Evolutionary conservation across 2,888 invertebrate genomes (phyloP).

Genomic region (Napeogenes inachia): DNA sequence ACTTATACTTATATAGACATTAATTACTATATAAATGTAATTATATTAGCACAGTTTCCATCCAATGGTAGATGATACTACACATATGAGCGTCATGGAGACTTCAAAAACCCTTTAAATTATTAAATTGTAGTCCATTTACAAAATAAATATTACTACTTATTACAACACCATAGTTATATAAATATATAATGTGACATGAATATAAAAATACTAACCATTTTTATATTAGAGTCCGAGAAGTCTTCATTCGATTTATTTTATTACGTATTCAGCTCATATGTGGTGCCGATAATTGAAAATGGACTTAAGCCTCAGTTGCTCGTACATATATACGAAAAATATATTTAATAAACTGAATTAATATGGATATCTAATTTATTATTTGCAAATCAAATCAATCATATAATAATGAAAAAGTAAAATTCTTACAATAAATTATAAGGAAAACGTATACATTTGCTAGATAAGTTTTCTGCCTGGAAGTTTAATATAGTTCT

Average conservation of each 20-base stretch:
- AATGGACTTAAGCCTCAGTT: constrained; percentile 17
- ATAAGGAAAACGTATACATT: constrained; percentile 20
- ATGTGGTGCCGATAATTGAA: constrained; percentile 17
- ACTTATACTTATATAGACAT: too few relatives aligned
- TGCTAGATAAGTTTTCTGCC: constrained; percentile 33
- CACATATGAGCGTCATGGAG: too few relatives aligned
- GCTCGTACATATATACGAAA: constrained; percentile 17
- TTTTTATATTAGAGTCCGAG: background rate
- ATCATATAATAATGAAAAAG: background rate
- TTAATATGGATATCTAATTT: background rate
- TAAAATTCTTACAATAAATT: constrained; percentile 16
- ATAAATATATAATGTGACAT: background rate
- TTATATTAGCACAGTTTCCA: too few relatives aligned
- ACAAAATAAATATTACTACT: too few relatives aligned
- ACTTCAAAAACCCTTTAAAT: too few relatives aligned
- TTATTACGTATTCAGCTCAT: constrained; percentile 19
- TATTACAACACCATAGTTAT: too few relatives aligned
- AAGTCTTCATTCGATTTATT: constrained; percentile 18
- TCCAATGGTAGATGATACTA: too few relatives aligned
- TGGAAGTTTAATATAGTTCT: constrained; percentile 62
- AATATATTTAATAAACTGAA: constrained; percentile 10
- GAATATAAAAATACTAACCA: background rate
- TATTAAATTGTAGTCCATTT: too few relatives aligned
- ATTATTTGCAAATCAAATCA: too few relatives aligned
- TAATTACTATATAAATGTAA: too few relatives aligned